Evolutionary conservation across 2,888 invertebrate species (phyloP), one percentile per base, ranked within the genome.

Genomic region (Spatulosminthurus flaviceps): DNA sequence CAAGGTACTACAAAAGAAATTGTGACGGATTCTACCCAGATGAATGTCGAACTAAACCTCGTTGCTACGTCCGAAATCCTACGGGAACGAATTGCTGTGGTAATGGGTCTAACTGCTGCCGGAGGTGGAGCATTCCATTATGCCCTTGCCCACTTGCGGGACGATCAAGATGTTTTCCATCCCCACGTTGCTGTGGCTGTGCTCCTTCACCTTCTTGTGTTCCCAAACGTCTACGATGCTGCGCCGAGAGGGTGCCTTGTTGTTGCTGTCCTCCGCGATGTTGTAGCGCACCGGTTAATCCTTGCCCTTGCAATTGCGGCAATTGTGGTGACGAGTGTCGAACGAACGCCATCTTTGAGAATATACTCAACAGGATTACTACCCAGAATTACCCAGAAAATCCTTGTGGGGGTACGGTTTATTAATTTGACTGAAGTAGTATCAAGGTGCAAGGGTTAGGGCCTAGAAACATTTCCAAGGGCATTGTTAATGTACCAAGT

Each of bases 61-160:
- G 24, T 4, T 69, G 69, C 34, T 28, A 4, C 29, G 34, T 69
- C 13, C 19, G 21, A 7, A 69, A 69, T 69, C 69, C 69, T 19
- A 22, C 22, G 19, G 69, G 69, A 2, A 69, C 34, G 28, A 69
- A 13, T 21, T 16, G 29, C 16, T 22, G 13, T 9, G 28, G 69
- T 29, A 1, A 1, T 29, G 28, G 29, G 13, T 22, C 22, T 9
- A 24, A 24, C 22, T 69, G 29, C 29, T 28, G 69, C 16, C 21
- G 34, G 29, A n/a, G 69, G 22, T 69, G 69, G 69, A 29, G 29
- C n/a, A 69, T 34, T 69, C 69, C 69, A 2, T 69, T 69, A 19
- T 69, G 69, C n/a, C 69, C 69, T 11, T 69, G 69, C 29, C 69
- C 69, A 16, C 69, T 69, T 19, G 2, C 69, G 4, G 69, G 69